Percentiles rank a stretch among this genome's conserved stretches.
These are phyloP conservation scores for Lichenostomus cassidix DNA, from an alignment of 2,113 vertebrate genomes.

Conservation along the genomic window DNA sequence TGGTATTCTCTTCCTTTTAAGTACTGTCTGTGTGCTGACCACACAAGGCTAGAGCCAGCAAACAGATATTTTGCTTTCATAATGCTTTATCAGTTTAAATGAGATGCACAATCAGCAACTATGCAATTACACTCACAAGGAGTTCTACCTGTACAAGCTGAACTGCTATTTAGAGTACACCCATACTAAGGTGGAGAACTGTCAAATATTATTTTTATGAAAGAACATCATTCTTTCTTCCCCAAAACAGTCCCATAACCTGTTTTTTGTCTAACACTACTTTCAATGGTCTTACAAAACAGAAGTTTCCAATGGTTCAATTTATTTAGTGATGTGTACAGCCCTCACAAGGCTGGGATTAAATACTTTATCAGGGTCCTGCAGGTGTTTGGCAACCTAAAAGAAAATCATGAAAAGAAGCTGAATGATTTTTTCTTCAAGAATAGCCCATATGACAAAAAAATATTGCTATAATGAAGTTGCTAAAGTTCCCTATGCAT, in stretches of 20 bases:
- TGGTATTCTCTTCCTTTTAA: slow-evolving; percentile 36
- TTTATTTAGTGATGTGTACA: not conserved
- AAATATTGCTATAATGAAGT: not conserved
- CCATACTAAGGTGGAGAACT: not conserved
- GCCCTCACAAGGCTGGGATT: not conserved
- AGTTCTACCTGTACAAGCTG: not conserved
- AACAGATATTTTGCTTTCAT: not conserved
- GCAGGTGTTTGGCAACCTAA: not conserved
- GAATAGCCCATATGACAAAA: not conserved
- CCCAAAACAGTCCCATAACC: not conserved
- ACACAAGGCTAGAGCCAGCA: not conserved
- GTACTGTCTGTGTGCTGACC: slow-evolving; percentile 20
- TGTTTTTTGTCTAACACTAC: not conserved
- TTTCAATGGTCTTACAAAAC: not conserved
- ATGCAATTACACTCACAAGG: not conserved
- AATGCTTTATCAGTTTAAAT: not conserved
- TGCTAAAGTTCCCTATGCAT: not conserved
- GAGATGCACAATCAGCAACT: not conserved
- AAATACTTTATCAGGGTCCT: not conserved
- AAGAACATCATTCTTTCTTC: not conserved
- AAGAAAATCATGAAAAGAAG: not conserved
- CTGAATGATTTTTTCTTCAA: not conserved
- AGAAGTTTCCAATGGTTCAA: not conserved
- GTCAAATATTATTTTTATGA: not conserved
- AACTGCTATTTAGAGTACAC: not conserved